These are phyloP conservation scores for Callyntrura guangdongensis DNA, from an alignment of 2,888 invertebrate genomes.

Conservation along the genomic window DNA sequence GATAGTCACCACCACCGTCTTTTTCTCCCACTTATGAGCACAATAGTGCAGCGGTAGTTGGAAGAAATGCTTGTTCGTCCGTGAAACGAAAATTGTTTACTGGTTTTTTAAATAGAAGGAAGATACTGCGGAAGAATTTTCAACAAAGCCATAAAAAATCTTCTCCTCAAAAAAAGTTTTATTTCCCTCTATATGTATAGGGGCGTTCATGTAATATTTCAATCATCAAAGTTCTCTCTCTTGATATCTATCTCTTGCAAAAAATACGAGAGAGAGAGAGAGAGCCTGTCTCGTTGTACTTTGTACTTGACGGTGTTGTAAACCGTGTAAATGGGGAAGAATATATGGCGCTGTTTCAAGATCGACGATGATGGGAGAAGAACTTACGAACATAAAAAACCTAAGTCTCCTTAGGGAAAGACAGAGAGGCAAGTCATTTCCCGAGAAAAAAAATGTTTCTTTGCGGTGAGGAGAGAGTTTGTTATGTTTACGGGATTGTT, in stretches of 20 bases:
- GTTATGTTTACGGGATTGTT: conserved; percentile 37
- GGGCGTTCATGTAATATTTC: conserved; percentile 4
- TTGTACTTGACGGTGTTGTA: not conserved
- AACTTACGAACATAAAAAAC: not conserved
- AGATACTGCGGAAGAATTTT: not conserved
- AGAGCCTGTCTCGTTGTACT: not conserved
- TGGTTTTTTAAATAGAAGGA: not conserved
- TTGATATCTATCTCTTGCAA: not conserved
- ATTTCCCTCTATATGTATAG: not conserved
- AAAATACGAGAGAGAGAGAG: too few relatives aligned
- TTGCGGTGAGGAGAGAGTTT: conserved; percentile 51
- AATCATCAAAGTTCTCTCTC: conserved; percentile 21
- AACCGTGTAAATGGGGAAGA: conserved; percentile 18
- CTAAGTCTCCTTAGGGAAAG: conserved; percentile 46
- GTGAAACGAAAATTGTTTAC: not conserved
- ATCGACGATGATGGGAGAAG: not conserved
- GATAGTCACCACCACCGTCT: not conserved
- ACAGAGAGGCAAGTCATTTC: conserved; percentile 57
- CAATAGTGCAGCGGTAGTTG: too few relatives aligned
- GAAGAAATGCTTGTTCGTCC: not conserved
- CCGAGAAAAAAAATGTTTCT: conserved; percentile 59
- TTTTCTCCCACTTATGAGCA: not conserved
- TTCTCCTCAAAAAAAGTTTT: not conserved
- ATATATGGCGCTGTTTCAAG: not conserved
- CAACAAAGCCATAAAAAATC: not conserved